Conservation (phyloP, 2,888 invertebrate genomes). For the Caenorhabditis auriculariae region DNA sequence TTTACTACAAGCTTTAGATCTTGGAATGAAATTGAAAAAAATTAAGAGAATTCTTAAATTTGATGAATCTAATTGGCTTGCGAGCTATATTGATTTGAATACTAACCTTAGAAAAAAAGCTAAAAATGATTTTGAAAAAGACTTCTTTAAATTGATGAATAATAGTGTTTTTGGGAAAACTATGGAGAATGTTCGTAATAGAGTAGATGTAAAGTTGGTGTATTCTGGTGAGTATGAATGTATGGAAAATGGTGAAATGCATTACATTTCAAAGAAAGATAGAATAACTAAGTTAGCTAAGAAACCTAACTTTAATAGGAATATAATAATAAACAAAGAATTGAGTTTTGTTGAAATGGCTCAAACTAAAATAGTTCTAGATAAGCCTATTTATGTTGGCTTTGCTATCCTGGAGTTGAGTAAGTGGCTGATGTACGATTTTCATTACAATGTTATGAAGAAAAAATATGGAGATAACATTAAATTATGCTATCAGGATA, state of each 20-base stretch:
- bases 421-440: slow-evolving; percentile 44
- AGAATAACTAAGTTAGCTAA: slow-evolving; percentile 14
- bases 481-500: slow-evolving; percentile 59
- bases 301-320: slow-evolving; percentile 35
- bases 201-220: slow-evolving; percentile 64
- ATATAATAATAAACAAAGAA: slow-evolving; percentile 25
- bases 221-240: no score
- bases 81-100: slow-evolving; percentile 33
- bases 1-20: slow-evolving; percentile 13
- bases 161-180: slow-evolving; percentile 64
- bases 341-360: slow-evolving; percentile 32
- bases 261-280: slow-evolving; percentile 27
- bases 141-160: slow-evolving; percentile 65
- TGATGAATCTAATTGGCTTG: slow-evolving; percentile 32
- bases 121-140: slow-evolving; percentile 62
- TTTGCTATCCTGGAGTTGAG: slow-evolving; percentile 41
- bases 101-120: slow-evolving; percentile 49
- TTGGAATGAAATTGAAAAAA: slow-evolving; percentile 47
- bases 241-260: no score
- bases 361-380: slow-evolving; percentile 24
- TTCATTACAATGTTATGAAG: slow-evolving; percentile 44
- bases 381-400: slow-evolving; percentile 31
- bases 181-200: slow-evolving; percentile 65
- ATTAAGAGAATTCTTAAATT: slow-evolving; percentile 49
- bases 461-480: slow-evolving; percentile 22